Base-by-base conservation (phyloP, 1,140 invertebrate genomes). In the Drosophila eugracilis region DNA sequence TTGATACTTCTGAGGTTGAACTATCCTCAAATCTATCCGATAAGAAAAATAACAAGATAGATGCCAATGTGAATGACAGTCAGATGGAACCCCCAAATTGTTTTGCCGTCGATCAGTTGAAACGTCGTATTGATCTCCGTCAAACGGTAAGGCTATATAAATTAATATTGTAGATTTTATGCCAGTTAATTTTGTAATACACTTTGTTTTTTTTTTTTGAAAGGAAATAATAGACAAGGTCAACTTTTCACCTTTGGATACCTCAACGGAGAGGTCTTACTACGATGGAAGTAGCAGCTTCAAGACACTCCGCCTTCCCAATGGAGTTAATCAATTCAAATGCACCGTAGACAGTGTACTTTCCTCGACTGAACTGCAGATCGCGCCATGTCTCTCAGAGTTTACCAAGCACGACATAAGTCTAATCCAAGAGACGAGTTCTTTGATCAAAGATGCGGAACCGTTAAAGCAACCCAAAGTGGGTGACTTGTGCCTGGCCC, bases 301-400 rank as follows among this genome's bases (percentile, higher is more conserved):
- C 5, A 79, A 80, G 37, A 28, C 59, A 3, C 80, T 70, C 5
- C 54, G 47, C 32, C 36, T 91, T n/a, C 90, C 90, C 5, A n/a
- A 21, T 0, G 88, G 78, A 7, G 70, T 88, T 0, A 73, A 66
- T 10, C 19, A 67, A 1, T 91, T 91, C 39, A 10, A 53, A 34
- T 91, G 90, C 47, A 54, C 42, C 3, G 62, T 91, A 15, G 65
- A 65, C 14, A 71, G 45, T 17, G 52, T 91, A 0, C 5, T 86
- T 0, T 73, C 84, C 0, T 59, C 73, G 6, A 78, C 84, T 0
- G 74, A 86, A 14, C 30, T 91, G 1, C 73, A 89, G 44, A 72
- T 91, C 19, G 49, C 84, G 3, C 90, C 90, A 6, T 26, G 52
- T 30, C 52, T 90, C 5, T 49, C 69, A 1, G 90, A 91, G 30